phyloP scores from a whole-genome alignment of 2,113 vertebrate genomes.

The Meles meles region DNA sequence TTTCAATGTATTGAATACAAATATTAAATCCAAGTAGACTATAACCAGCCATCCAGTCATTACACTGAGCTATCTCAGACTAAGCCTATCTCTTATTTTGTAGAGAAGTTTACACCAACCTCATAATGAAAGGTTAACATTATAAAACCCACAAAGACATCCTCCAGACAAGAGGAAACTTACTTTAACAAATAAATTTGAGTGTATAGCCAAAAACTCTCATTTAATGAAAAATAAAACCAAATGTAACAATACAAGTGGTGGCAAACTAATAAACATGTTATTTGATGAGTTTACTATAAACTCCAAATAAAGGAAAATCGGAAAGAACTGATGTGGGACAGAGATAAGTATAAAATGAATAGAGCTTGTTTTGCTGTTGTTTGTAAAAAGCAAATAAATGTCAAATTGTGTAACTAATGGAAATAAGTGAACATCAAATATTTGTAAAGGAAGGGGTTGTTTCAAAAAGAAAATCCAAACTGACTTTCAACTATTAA shows the following conservation, averaged over 20 bases:
- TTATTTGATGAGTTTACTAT: conserved; percentile 47
- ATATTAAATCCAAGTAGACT: background rate
- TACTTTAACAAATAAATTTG: conserved; percentile 31
- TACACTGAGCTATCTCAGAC: background rate
- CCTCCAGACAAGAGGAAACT: conserved; percentile 35
- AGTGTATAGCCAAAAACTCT: background rate
- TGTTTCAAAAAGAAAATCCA: conserved; percentile 51
- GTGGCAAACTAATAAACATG: conserved; percentile 44
- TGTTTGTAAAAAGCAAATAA: conserved; percentile 58
- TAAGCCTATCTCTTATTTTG: background rate
- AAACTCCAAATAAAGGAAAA: conserved; percentile 59
- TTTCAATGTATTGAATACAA: background rate
- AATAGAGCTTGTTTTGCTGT: conserved; percentile 50
- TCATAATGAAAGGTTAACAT: conserved; percentile 9
- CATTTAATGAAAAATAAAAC: conserved; percentile 50
- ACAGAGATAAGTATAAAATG: conserved; percentile 37
- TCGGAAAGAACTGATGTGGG: conserved; percentile 19
- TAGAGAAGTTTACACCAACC: background rate
- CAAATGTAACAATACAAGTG: conserved; percentile 43
- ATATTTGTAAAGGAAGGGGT: conserved; percentile 48
- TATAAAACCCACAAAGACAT: conserved; percentile 45
- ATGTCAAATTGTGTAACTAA: conserved; percentile 62
- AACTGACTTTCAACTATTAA: conserved; percentile 64
- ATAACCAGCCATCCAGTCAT: background rate
- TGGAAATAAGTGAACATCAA: conserved; percentile 65